A percentile compares a stretch with the other conserved stretches of the same genome.
These are phyloP conservation scores for Mellilla xanthometata DNA, from an alignment of 2,888 invertebrate genomes.

Conservation along the genomic window DNA sequence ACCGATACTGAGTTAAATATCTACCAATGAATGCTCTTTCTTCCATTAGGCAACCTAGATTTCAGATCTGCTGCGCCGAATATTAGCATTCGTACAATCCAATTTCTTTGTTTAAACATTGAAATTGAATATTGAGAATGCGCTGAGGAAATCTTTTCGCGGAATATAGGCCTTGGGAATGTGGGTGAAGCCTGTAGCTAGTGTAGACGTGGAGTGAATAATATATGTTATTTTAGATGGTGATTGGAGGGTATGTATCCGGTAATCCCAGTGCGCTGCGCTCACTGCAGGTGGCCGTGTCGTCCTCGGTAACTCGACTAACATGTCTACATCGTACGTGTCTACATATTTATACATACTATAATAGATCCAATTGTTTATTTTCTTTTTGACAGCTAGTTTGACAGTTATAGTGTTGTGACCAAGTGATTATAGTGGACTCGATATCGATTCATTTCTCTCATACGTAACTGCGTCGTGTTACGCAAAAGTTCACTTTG, in stretches of 20 bases:
- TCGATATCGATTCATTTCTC: too few relatives aligned
- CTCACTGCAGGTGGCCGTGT: conserved; percentile 54
- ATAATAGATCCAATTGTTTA: too few relatives aligned
- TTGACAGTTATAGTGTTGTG: too few relatives aligned
- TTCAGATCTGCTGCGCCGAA: conserved; percentile 40
- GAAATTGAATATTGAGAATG: conserved; percentile 66
- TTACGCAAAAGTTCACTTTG: too few relatives aligned
- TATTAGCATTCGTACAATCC: conserved; percentile 54
- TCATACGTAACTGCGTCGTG: too few relatives aligned
- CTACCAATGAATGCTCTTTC: conserved; percentile 29
- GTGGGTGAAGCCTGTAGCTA: background rate
- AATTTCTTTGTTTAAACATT: conserved; percentile 70
- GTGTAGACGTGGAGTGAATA: conserved; percentile 40
- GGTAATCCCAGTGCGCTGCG: conserved; percentile 69
- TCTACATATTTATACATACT: too few relatives aligned
- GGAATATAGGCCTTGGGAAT: conserved; percentile 40
- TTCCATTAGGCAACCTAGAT: conserved; percentile 33
- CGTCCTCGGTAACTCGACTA: conserved; percentile 24
- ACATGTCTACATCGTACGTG: background rate
- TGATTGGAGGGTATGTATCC: conserved; percentile 54
- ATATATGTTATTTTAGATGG: conserved; percentile 68
- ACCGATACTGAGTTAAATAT: conserved; percentile 8
- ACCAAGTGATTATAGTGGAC: too few relatives aligned
- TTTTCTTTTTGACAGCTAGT: too few relatives aligned
- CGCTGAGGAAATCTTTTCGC: conserved; percentile 56